Conservation (phyloP, 2,113 vertebrate species). For the Vulpes ferrilata region DNA sequence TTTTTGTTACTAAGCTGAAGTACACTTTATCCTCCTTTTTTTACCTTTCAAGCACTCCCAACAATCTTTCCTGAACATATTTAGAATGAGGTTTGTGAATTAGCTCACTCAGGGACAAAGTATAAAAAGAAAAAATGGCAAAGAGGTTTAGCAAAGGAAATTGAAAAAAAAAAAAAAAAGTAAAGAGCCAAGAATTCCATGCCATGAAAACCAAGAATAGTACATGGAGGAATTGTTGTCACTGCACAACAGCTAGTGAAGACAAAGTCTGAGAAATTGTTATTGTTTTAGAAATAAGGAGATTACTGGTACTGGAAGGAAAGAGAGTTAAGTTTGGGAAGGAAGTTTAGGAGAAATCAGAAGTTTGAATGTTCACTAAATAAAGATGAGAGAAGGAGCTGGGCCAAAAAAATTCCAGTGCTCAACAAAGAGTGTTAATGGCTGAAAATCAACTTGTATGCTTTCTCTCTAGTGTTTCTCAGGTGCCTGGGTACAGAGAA, state of each 20-base stretch:
- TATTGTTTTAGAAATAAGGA: not conserved
- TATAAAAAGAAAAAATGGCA: not conserved
- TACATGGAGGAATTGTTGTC: not conserved
- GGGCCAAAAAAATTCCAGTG: not conserved
- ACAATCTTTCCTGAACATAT: not conserved
- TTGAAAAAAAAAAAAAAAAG: not conserved
- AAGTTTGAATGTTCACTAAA: not conserved
- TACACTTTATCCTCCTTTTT: not conserved
- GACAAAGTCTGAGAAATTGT: not conserved
- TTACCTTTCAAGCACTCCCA: not conserved
- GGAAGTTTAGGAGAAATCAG: not conserved
- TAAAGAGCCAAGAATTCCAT: not conserved
- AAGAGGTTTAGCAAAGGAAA: not conserved
- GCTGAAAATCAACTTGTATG: not conserved
- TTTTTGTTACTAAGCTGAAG: not conserved
- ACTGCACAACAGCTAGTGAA: not conserved
- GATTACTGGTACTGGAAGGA: not conserved
- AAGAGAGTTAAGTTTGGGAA: not conserved
- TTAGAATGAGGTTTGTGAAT: not conserved
- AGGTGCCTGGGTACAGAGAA: not conserved
- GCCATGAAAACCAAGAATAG: not conserved
- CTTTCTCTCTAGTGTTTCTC: not conserved
- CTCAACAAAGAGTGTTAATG: not conserved
- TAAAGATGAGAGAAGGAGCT: not conserved
- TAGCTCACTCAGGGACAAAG: not conserved